A percentile compares a stretch with the other conserved stretches of the same genome.
Evolutionary conservation across 92 coral and sea anemone genomes (phyloP).

Genomic region (Porites divaricata): DNA sequence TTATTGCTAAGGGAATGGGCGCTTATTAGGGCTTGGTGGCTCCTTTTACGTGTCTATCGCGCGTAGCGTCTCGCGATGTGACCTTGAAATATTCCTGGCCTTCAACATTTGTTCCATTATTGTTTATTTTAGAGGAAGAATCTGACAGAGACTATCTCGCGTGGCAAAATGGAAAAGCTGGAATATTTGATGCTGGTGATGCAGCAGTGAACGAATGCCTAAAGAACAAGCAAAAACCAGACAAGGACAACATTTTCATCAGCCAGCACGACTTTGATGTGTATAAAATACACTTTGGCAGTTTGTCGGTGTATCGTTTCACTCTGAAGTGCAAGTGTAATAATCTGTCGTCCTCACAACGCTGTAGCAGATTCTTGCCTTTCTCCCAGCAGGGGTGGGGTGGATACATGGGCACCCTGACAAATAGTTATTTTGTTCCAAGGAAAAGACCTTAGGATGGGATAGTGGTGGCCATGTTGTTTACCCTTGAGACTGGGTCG

Average conservation of each 20-base stretch:
- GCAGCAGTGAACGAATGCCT: slow-evolving; percentile 93
- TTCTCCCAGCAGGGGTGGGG: slow-evolving; percentile 98
- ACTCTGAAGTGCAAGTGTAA: slow-evolving; percentile 83
- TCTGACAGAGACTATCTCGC: slow-evolving; percentile 66
- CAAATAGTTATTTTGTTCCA: slow-evolving; percentile 89
- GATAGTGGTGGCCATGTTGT: neutral
- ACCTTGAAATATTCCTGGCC: neutral
- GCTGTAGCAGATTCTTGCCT: slow-evolving; percentile 87
- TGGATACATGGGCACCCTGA: slow-evolving; percentile 97
- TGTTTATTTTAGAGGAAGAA: slow-evolving; percentile 59
- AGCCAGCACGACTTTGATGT: slow-evolving; percentile 89
- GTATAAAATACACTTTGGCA: slow-evolving; percentile 92
- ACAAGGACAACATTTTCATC: slow-evolving; percentile 71
- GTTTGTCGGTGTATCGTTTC: slow-evolving; percentile 85
- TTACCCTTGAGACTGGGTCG: neutral
- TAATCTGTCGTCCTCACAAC: slow-evolving; percentile 55
- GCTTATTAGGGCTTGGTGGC: too few relatives aligned
- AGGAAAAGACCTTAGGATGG: slow-evolving; percentile 38
- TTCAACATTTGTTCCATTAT: neutral
- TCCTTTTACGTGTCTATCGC: too few relatives aligned
- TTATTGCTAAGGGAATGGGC: too few relatives aligned
- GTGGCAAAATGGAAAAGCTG: slow-evolving; percentile 75
- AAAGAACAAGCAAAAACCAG: slow-evolving; percentile 68
- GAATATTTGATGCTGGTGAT: slow-evolving; percentile 96
- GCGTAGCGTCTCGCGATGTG: too few relatives aligned